Conservation (phyloP, 1,140 invertebrate genomes). For the Globodera ellingtonae region DNA sequence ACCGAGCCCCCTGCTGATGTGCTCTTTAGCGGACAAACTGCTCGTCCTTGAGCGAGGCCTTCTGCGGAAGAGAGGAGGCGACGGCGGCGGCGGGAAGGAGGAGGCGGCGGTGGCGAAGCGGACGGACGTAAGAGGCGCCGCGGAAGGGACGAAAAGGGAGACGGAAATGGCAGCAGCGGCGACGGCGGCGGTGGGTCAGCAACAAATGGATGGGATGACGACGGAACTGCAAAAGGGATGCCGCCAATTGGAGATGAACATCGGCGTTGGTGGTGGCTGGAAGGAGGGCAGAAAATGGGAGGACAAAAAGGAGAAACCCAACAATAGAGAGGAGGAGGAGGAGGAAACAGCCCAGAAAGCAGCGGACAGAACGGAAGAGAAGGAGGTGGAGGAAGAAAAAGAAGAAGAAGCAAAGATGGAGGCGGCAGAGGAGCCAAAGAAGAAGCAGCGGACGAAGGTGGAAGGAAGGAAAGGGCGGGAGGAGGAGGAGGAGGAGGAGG, state of each 20-base stretch:
- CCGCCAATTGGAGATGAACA: background rate
- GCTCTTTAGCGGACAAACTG: constrained; percentile 30
- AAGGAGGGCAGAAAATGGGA: background rate
- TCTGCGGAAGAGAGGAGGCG: background rate
- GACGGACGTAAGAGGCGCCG: background rate
- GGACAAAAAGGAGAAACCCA: constrained; percentile 9
- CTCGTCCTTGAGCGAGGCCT: constrained; percentile 9
- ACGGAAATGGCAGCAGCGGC: constrained; percentile 1
- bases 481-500: background rate
- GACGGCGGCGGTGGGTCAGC: background rate
- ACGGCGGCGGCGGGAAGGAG: background rate
- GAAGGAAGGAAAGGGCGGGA: background rate
- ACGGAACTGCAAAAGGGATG: background rate
- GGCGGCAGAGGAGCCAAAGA: background rate
- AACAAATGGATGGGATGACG: background rate
- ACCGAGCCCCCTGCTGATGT: background rate
- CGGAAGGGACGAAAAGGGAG: constrained; percentile 5
- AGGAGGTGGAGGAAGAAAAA: background rate
- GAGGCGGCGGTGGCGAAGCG: constrained; percentile 3
- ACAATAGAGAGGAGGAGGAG: background rate
- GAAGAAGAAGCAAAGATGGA: constrained; percentile 4
- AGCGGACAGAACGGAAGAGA: background rate
- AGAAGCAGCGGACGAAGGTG: background rate
- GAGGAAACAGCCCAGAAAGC: constrained; percentile 19
- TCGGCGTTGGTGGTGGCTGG: background rate